Base-by-base conservation (phyloP, 2,888 invertebrate genomes). In the Smittia aterrima region DNA sequence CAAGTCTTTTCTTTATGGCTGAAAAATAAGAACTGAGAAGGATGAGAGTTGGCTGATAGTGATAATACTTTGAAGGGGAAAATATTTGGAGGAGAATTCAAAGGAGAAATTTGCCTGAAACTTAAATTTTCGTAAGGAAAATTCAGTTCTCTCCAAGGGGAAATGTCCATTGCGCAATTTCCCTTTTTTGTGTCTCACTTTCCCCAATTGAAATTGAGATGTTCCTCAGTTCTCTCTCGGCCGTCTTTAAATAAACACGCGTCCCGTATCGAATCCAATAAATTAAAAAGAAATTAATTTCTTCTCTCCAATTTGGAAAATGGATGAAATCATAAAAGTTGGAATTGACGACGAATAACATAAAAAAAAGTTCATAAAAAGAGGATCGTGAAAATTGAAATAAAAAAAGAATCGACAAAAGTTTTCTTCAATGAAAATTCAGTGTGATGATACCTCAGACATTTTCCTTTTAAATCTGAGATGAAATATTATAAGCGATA, bases 401-500 rank as follows among this genome's bases (percentile, higher is more conserved):
- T 47, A 58, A 58, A 22, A 58, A 58, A 38, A 7, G 9, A 38
- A 58, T 58, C 58, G 58, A 6, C 2, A 1, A 7, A 58, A 58
- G 58, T 58, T 22, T 18, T n/a, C 11, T 16, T 47, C 16, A 47
- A 47, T 47, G 47, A 47, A 47, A 47, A 47, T 47, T 47, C 47
- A 47, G 47, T 47, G 58, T 22, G 22, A 22, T 58, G 58, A 13
- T 58, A 7, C 4, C 16, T 13, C 7, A 7, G 22, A 58, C 7
- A 20, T 22, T 58, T 58, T 58, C 13, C 9, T 58, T 22, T 64
- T 22, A 64, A 27, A 13, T 64, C 20, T 72, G 72, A 72, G 24
- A 72, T 72, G 72, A 72, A 54, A 62, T 27, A 58, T 25, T 62
- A 58, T 24, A 72, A 71, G 38, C 16, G 53, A 32, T 71, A 27